Base-by-base conservation (phyloP, 1,140 invertebrate genomes). In the Brachionus paranguensis region DNA sequence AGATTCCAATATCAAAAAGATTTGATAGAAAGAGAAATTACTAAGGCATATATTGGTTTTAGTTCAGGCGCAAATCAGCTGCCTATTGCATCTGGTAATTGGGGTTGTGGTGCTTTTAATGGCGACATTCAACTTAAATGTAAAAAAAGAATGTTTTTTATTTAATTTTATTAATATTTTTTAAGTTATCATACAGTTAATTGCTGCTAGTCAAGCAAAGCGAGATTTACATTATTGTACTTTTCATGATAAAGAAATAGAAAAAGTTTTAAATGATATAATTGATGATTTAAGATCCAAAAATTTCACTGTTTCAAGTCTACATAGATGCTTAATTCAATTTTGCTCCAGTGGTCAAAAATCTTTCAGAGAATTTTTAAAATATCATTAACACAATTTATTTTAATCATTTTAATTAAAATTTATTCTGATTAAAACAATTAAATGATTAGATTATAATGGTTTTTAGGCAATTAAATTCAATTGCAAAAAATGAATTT, bases 81-180 rank as follows among this genome's bases (percentile, higher is more conserved):
- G 29, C 37, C 70, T 10, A 92, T 98, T 37, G 95, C 95, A 0
- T 96, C 96, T 0, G 96, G 96, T 45, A 98, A 98, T 89, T 99
- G 96, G 96, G 96, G 96, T 8, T 98, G 96, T 90, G 96, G 96
- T 3, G 96, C 93, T 1, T 98, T 95, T 88, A 91, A 92, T 12
- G 96, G 96, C 1, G 93, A 96, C 87, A 91, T 94, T 0, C 91
- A 93, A 41, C 88, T 98, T 0, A 98, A 88, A 85, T 70, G 65
- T 70, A 70, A 70, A 43, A 53, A 50, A 14, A 12, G 8, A 14
- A n/a, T 0, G n/a, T 50, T 50, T 50, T 11, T n/a, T 50, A 50
- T 14, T 4, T 50, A 14, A 14, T 53, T 53, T 53, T 53, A 0
- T 53, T n/a, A 50, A 50, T 29, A 29, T 37, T 37, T 37, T 17